Evolutionary conservation across 2,113 vertebrate genomes (phyloP).

Genomic region (Microtus oregoni): DNA sequence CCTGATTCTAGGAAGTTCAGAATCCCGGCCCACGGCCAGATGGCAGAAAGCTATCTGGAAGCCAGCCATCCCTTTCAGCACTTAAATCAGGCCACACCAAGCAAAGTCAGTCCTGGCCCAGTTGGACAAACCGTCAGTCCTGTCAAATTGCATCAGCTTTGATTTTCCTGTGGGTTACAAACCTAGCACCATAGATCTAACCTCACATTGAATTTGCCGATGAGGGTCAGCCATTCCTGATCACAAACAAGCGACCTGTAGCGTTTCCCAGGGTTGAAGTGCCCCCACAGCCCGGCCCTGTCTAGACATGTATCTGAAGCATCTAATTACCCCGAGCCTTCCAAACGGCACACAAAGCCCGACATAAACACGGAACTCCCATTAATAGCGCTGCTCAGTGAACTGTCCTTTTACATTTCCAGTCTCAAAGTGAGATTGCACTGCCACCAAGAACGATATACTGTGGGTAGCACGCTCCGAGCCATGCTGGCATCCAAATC

Average conservation of each 20-base stretch:
- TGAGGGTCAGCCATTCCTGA: conserved; percentile 40
- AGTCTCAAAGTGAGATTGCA: conserved; percentile 3
- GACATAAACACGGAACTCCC: conserved; percentile 52
- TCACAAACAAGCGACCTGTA: conserved; percentile 35
- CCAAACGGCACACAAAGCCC: conserved; percentile 62
- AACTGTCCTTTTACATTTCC: conserved; percentile 72
- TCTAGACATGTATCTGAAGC: conserved; percentile 71
- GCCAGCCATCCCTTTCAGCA: not conserved
- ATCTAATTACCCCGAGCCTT: conserved; percentile 46
- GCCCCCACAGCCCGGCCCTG: conserved; percentile 55
- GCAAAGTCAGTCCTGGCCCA: not conserved
- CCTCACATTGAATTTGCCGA: conserved; percentile 33
- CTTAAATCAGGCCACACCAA: not conserved
- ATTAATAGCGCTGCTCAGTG: conserved; percentile 63
- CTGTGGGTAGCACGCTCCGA: not conserved
- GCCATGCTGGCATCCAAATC: not conserved
- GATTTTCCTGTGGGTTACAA: conserved; percentile 30
- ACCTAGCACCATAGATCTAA: not conserved
- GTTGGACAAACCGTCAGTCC: not conserved
- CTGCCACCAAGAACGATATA: not conserved
- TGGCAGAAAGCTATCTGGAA: not conserved
- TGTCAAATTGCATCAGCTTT: conserved; percentile 52
- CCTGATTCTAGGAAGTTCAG: not conserved
- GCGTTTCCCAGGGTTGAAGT: conserved; percentile 68
- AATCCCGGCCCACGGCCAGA: not conserved